Evolutionary conservation across 2,888 invertebrate species (phyloP), one percentile per base, ranked within the genome.

Genomic region (Drosophila anomalata): DNA sequence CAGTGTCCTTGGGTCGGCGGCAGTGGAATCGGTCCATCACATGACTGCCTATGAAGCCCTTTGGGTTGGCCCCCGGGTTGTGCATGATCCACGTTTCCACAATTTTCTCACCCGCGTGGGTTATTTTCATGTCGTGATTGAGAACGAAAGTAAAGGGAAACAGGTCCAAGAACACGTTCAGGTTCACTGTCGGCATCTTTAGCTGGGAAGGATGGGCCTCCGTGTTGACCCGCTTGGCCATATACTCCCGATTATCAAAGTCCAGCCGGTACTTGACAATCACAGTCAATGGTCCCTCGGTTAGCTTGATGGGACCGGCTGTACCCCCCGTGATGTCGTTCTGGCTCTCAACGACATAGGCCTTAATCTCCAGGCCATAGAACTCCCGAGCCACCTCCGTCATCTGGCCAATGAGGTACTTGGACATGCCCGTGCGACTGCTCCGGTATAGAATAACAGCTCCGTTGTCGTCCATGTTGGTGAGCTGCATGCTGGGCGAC

Each of bases 401-500:
- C 80, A 98, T 93, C 90, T 97, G 97, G 29, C 98, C 98, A 93
- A 96, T 96, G 6, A 97, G 93, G 88, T 97, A 97, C 86, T 96
- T 95, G 0, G 96, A 96, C 89, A 95, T 96, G 0, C 97, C 97
- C 50, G 94, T 94, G 46, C 98, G 93, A 2, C 94, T 94, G 80
- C 97, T 97, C 73, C 97, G 94, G 90, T 98, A 98, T 6, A 97
- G 95, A 46, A 97, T 93, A 60, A 97, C 94, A 0, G 97, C 97
- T 3, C 91, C 98, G 52, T 95, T 94, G 42, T 94, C 93, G 87
- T 97, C 97, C 77, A 97, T 95, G 63, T 95, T 94, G 0, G 96
- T 96, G 73, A 98, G 94, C 91, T 97, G 97, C 96, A 98, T 98
- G 51, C 97, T 97, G 0, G 98, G 98, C 17, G 97, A 97, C 87